phyloP scores from a whole-genome alignment of 2,888 invertebrate species.

The Sminthurides aquaticus region DNA sequence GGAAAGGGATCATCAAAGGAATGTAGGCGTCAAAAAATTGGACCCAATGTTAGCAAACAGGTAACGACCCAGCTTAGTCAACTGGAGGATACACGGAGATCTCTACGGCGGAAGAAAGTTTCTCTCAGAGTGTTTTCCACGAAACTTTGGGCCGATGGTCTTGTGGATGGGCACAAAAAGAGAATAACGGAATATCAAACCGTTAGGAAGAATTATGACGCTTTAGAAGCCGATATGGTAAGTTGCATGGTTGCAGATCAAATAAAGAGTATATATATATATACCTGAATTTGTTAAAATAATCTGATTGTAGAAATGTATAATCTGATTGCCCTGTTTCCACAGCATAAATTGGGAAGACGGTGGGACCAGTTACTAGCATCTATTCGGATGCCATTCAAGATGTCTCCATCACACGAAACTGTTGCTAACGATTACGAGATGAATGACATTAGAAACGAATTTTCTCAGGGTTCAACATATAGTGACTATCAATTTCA shows the following conservation, averaged over 20 bases:
- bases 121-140: background rate
- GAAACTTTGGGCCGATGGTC: background rate
- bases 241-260: background rate
- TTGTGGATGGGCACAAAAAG: background rate
- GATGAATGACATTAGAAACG: too few species aligned
- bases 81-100: too few species aligned
- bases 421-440: background rate
- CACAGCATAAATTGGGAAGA: background rate
- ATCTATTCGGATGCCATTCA: background rate
- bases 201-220: background rate
- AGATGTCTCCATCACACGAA: background rate
- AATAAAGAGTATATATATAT: too few species aligned
- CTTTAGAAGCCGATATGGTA: background rate
- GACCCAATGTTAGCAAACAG: too few species aligned
- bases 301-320: background rate
- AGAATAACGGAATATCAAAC: background rate
- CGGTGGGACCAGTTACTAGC: background rate
- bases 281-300: too few species aligned
- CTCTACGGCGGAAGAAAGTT: background rate
- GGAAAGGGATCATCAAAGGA: too few species aligned
- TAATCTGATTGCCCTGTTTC: background rate
- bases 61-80: too few species aligned
- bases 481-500: too few species aligned
- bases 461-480: too few species aligned
- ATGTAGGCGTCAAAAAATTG: too few species aligned